phyloP scores from a whole-genome alignment of 2,113 vertebrate genomes.

The Cebus imitator region DNA sequence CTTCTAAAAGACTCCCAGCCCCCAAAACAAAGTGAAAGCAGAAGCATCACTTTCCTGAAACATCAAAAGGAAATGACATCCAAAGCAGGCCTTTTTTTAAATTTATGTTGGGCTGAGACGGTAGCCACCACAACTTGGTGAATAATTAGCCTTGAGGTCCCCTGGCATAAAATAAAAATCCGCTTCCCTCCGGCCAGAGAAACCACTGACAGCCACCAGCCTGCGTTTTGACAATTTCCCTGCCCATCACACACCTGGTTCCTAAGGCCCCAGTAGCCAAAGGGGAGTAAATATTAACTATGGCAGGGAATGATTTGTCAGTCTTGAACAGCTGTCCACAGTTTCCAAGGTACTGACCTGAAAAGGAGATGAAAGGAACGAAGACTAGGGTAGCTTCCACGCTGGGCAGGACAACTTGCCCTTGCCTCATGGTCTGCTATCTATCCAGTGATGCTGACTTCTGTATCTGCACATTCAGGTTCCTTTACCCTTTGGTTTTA shows the following conservation, averaged over 20 bases:
- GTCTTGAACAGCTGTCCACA: slow-evolving; percentile 45
- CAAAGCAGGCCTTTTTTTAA: neutral
- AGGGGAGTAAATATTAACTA: slow-evolving; percentile 80
- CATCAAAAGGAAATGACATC: neutral
- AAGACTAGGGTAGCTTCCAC: neutral
- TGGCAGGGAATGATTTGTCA: slow-evolving; percentile 77
- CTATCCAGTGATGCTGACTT: neutral
- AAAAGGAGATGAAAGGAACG: neutral
- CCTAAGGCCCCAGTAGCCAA: neutral
- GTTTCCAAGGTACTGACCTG: neutral
- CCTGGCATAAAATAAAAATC: slow-evolving; percentile 15
- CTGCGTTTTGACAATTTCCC: neutral
- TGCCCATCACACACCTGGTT: slow-evolving; percentile 8
- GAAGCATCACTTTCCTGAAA: neutral
- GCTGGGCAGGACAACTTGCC: too few species aligned
- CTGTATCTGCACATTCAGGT: neutral
- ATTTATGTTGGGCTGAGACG: neutral
- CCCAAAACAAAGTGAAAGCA: neutral
- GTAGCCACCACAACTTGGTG: neutral
- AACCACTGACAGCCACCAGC: neutral
- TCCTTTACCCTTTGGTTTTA: neutral
- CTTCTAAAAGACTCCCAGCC: neutral
- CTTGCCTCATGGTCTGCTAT: neutral
- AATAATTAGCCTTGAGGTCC: slow-evolving; percentile 46
- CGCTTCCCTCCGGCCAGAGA: neutral